Base-by-base conservation (phyloP, 2,888 invertebrate species). In the Drosophila subsilvestris region DNA sequence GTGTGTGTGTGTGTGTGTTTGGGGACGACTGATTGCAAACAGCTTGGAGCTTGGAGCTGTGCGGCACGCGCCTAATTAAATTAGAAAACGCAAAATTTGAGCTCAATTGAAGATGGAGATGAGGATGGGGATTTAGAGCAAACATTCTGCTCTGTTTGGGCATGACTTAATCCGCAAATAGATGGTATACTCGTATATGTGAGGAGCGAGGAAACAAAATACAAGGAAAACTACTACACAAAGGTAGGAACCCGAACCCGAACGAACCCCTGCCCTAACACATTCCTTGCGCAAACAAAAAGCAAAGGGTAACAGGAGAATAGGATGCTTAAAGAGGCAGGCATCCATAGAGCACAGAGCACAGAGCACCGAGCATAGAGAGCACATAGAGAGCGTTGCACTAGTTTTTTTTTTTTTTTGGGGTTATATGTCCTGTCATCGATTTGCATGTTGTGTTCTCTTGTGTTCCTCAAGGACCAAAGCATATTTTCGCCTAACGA, bases 21-120 rank as follows among this genome's bases (percentile, higher is more conserved):
- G 61, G 59, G 55, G 78, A 71, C 70, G 56, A 44, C 54, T 70
- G 70, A 70, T 55, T 68, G 50, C 58, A 57, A 53, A 62, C 62
- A 76, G 87, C 79, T 82, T 87, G 72, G 72, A 76, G 87, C 79
- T 82, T 87, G 72, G 72, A 59, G 86, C 69, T 44, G 37, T 37
- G 69, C 47, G 83, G 61, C 78, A 78, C 63, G 83, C 68, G 80
- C 76, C 86, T 83, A 88, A 83, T 83, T 88, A 83, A 83, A 88
- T 86, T 82, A 88, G 78, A 74, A 88, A 88, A 72, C 73, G 78
- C 63, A 75, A 67, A 27, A 86, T 86, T 85, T 69, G 77, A 69
- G 73, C 70, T 65, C 65, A 56, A 51, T 55, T 45, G 62, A 42
- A 61, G 51, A 71, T 69, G 54, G 37, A 71, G 62, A 69, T 60